Evolutionary conservation across 2,797 vertebrate genomes (phyloP), one percentile per base, ranked within the genome.

Genomic region (Tapirus indicus): DNA sequence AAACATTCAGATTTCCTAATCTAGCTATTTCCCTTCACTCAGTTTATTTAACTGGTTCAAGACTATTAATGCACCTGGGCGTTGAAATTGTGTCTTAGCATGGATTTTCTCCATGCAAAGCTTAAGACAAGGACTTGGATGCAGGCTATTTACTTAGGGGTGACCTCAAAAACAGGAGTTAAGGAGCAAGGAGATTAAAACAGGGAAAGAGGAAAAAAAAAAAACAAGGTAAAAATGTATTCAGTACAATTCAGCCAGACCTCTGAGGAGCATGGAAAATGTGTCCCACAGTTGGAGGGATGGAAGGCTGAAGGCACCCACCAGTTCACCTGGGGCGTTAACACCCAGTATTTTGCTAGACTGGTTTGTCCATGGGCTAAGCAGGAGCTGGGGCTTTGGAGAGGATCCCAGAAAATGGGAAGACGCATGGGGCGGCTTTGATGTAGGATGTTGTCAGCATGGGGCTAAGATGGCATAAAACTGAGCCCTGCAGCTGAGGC

Each of bases 1-100:
- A 94, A 93, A 71, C 25, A 78, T 11, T 16, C 38, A 56, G 6
- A 32, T 84, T 78, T 96, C 56, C 79, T 94, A 88, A 75, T 82
- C 60, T 85, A 49, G 29, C 16, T 17, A 17, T 56, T 88, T 92
- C 8, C 23, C 29, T 88, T 80, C 47, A 23, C 21, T 79, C 66
- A 41, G 23, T 84, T 97, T 92, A 75, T 58, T 80, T 82, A 83
- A 60, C n/a, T 84, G 25, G 10, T 4, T 80, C 62, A 54, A 64
- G 23, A 44, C 21, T 78, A 35, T 71, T 58, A 52, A 92, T 74
- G 82, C 10, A 91, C 25, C 14, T 77, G 38, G 9, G 0, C 75
- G 17, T 71, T 91, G 25, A 72, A 13, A 88, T 9, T 77, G 3
- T 85, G 6, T 27, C 75, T 66, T 72, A 49, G 1, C 54, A 38